These are phyloP conservation scores for Diadema setosum DNA, from an alignment of 35 echinoderm and acorn worm genomes.

Conservation along the genomic window DNA sequence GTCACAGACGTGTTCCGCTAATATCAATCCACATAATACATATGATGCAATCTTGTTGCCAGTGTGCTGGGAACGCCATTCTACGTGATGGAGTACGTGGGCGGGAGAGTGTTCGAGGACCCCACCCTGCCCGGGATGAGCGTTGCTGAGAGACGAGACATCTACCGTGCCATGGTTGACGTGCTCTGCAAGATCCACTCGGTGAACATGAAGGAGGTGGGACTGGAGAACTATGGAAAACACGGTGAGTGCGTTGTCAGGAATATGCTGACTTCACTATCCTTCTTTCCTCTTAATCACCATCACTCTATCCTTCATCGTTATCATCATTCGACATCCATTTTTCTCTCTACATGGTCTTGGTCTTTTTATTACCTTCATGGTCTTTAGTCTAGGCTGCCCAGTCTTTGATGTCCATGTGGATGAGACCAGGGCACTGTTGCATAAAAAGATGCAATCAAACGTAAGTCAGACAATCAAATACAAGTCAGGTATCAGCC, in stretches of 20 bases:
- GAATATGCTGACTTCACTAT: too few relatives aligned
- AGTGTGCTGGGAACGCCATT: constrained; percentile 95
- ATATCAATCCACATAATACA: background rate
- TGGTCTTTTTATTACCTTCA: too few relatives aligned
- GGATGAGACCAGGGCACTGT: too few relatives aligned
- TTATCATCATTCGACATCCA: too few relatives aligned
- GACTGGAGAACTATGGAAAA: constrained; percentile 83
- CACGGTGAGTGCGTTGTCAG: constrained; percentile 73
- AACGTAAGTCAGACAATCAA: too few relatives aligned
- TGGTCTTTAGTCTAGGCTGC: too few relatives aligned
- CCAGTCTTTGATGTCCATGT: too few relatives aligned
- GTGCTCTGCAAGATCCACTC: constrained; percentile 68
- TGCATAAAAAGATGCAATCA: too few relatives aligned
- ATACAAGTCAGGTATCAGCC: too few relatives aligned
- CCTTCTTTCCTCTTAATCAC: too few relatives aligned
- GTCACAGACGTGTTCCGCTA: background rate
- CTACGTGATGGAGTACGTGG: constrained; percentile 89
- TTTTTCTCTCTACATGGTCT: too few relatives aligned
- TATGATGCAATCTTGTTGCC: background rate
- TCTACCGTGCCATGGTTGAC: constrained; percentile 74
- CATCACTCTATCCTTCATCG: too few relatives aligned
- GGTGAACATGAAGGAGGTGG: constrained; percentile 76
- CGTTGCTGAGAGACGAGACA: constrained; percentile 49
- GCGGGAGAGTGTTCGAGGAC: constrained; percentile 79
- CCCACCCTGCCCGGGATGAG: constrained; percentile 67